These are phyloP conservation scores for Lepidocyrtinus sp. DNA, from an alignment of 2,888 invertebrate genomes.

Conservation along the genomic window DNA sequence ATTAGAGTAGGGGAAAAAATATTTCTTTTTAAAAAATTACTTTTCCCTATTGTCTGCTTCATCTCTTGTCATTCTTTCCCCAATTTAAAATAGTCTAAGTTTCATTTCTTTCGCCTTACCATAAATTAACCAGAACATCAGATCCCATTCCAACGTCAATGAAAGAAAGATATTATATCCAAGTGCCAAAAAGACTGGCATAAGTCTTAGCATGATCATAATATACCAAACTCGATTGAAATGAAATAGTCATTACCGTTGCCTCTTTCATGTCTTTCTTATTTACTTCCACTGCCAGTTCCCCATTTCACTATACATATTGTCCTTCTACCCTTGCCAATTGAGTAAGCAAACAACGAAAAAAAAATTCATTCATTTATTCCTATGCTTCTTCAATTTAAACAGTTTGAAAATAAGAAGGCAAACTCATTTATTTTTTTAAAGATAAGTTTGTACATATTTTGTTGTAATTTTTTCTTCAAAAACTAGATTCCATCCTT, in stretches of 20 bases:
- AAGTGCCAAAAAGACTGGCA: slow-evolving; percentile 27
- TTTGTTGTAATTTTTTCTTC: slow-evolving; percentile 28
- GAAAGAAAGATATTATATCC: not conserved
- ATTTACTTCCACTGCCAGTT: not conserved
- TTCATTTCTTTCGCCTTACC: not conserved
- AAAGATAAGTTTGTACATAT: slow-evolving; percentile 4
- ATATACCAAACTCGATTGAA: slow-evolving; percentile 27
- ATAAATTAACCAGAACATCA: not conserved
- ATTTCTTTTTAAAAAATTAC: slow-evolving; percentile 5
- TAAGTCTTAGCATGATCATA: not conserved
- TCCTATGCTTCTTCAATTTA: too few relatives aligned
- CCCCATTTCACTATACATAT: not conserved
- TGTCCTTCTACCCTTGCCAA: not conserved
- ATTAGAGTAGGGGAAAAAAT: not conserved
- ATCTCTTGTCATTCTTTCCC: not conserved
- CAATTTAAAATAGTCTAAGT: not conserved
- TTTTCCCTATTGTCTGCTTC: not conserved
- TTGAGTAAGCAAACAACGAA: not conserved
- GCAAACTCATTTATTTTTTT: slow-evolving; percentile 9
- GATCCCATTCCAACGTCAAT: not conserved
- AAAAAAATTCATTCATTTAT: slow-evolving; percentile 16
- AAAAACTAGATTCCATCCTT: slow-evolving; percentile 6
- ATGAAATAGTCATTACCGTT: slow-evolving; percentile 32
- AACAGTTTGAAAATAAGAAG: too few relatives aligned
- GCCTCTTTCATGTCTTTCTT: not conserved